A percentile compares a stretch with the other conserved stretches of the same genome.
Conservation (phyloP, 1,140 invertebrate species). For the Pinna nobilis region DNA sequence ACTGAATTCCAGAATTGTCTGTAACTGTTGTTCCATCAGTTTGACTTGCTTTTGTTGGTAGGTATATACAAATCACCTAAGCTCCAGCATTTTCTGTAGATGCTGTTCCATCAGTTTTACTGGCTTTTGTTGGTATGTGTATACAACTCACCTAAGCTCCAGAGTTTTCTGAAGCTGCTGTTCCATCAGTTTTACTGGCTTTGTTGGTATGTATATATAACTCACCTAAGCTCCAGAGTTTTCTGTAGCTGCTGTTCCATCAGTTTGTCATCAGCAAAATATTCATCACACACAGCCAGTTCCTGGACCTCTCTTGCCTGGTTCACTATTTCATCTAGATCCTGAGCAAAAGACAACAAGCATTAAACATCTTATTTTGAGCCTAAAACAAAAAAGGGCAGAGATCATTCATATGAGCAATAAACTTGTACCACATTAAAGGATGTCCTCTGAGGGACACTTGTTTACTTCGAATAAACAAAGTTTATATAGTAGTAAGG, state of each 20-base stretch:
- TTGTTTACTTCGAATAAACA: no score
- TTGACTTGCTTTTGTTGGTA: neutral
- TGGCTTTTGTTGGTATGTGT: neutral
- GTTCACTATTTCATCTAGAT: slow-evolving; percentile 64
- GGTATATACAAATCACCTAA: neutral
- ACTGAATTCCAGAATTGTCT: no score
- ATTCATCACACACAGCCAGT: slow-evolving; percentile 56
- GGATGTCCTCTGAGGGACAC: no score
- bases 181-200: neutral
- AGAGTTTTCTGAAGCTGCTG: slow-evolving; percentile 46
- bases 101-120: neutral
- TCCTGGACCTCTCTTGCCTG: slow-evolving; percentile 62
- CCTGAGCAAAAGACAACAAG: slow-evolving; percentile 40
- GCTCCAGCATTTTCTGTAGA: slow-evolving; percentile 7
- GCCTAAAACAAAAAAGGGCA: no score
- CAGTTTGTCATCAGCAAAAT: slow-evolving; percentile 59
- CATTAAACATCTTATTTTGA: no score
- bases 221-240: slow-evolving; percentile 18
- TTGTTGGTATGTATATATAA: neutral
- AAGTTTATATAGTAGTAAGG: no score
- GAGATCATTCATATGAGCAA: no score
- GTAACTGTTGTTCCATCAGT: no score
- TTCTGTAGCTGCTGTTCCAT: slow-evolving; percentile 44
- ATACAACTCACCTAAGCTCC: neutral
- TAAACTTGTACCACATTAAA: no score